These are phyloP conservation scores for Andricus grossulariae DNA, from an alignment of 1,140 invertebrate species.

Conservation along the genomic window DNA sequence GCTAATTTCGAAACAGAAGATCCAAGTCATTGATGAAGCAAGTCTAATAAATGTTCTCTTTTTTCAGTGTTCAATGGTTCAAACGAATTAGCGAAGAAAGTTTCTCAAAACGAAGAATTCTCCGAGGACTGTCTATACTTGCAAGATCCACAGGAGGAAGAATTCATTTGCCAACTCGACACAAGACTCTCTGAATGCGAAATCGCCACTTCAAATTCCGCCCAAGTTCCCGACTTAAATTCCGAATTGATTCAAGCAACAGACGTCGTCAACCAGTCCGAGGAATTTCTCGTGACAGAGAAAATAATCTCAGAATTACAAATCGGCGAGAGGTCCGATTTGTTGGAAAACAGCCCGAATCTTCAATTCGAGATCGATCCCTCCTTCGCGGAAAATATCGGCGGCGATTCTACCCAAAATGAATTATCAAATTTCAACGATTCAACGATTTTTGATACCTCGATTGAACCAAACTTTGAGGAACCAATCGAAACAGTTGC, in stretches of 20 bases:
- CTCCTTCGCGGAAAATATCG: neutral
- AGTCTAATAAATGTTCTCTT: neutral
- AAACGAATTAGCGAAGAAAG: neutral
- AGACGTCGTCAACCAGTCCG: neutral
- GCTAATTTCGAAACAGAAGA: no score
- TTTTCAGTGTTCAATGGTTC: slow-evolving; percentile 6
- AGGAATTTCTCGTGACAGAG: neutral
- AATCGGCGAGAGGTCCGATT: neutral
- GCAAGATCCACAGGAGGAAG: slow-evolving; percentile 6
- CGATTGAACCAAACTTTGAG: neutral
- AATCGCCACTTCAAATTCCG: neutral
- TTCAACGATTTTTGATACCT: neutral
- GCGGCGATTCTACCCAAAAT: neutral
- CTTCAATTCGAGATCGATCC: slow-evolving; percentile 23
- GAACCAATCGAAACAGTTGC: neutral
- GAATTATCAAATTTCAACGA: slow-evolving; percentile 8
- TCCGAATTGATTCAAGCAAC: neutral
- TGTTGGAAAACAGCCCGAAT: neutral
- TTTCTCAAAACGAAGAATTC: neutral
- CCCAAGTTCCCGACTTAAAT: neutral
- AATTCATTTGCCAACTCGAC: slow-evolving; percentile 3
- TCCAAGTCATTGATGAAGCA: no score
- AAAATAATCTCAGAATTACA: slow-evolving; percentile 17
- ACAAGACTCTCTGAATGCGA: neutral
- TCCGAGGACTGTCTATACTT: neutral